Evolutionary conservation across 2,888 invertebrate genomes (phyloP).

Genomic region (Amphipoea lucens): DNA sequence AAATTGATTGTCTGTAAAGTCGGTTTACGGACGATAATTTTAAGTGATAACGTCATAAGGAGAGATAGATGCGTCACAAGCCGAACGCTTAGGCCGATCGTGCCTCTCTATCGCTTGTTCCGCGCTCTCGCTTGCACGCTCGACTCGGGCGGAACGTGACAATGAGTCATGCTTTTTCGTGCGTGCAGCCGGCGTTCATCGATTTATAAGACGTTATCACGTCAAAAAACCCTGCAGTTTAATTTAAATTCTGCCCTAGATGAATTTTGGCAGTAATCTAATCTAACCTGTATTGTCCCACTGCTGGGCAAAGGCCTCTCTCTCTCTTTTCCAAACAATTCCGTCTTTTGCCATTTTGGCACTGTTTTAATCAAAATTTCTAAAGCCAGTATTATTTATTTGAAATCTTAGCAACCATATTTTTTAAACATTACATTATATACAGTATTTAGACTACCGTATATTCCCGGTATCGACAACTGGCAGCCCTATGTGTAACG

Average conservation of each 20-base stretch:
- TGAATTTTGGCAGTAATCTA: not conserved
- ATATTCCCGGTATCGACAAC: not conserved
- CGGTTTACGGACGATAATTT: no score
- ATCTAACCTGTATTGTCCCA: not conserved
- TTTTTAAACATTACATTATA: no score
- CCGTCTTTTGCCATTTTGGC: not conserved
- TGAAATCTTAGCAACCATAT: not conserved
- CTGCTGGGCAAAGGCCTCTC: not conserved
- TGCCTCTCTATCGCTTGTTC: no score
- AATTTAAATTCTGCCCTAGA: not conserved
- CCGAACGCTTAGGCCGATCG: no score
- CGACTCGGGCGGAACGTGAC: no score
- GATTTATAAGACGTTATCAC: no score
- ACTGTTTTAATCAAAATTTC: not conserved
- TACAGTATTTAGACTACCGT: not conserved
- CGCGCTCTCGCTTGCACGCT: no score
- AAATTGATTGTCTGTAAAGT: no score
- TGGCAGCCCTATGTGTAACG: slow-evolving; percentile 63
- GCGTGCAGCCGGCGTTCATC: no score
- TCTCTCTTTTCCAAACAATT: not conserved
- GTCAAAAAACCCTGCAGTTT: not conserved
- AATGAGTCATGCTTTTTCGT: no score
- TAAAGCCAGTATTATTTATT: not conserved
- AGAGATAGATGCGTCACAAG: no score
- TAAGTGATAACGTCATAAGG: no score